Evolutionary conservation across 2,797 vertebrate species (phyloP), one percentile per base, ranked within the genome.

Genomic region (Diglossa cyanea): DNA sequence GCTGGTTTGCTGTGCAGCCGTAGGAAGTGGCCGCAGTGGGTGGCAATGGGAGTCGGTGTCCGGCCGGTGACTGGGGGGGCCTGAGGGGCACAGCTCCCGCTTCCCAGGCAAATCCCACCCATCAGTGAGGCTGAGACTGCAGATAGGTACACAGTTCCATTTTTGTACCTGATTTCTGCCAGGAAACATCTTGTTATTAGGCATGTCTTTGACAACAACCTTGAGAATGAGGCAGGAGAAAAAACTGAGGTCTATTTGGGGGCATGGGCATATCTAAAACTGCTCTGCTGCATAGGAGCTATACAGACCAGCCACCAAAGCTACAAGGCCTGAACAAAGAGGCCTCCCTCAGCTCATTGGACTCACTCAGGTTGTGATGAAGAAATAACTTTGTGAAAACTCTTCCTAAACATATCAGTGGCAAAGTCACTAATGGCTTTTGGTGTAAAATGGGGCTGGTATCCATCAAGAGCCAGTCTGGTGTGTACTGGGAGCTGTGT

Each of bases 11-110:
- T 67, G 39, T 2, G n/a, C 28, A 76, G 65, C 7, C 0, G 23
- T 83, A 75, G 77, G 83, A 91, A 96, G 91, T 58, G 51, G 86
- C 91, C 85, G 1, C 76, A 57, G 84, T 71, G 80, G 72, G 67
- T 63, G 89, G 86, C 86, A 94, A 54, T 44, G 93, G 40, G 45
- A 73, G 39, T 37, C 4, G 3, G 33, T 66, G 68, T 86, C 54
- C 8, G 31, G 75, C 35, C 0, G 2, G 78, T 5, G 17, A 44
- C 63, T 48, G 33, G 26, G 23, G 24, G 25, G 30, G 23, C 6
- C 3, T 5, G 8, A 13, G 19, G 20, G 17, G 8, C 9, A 17
- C 16, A 8, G 28, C 33, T 47, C 25, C 75, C 68, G 12, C 30
- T 80, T 88, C 53, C 35, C 0, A 0, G 51, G 71, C 62, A 78